A percentile compares a stretch with the other conserved stretches of the same genome.
Conservation (phyloP, 2,888 invertebrate genomes). For the Formica aserva region DNA sequence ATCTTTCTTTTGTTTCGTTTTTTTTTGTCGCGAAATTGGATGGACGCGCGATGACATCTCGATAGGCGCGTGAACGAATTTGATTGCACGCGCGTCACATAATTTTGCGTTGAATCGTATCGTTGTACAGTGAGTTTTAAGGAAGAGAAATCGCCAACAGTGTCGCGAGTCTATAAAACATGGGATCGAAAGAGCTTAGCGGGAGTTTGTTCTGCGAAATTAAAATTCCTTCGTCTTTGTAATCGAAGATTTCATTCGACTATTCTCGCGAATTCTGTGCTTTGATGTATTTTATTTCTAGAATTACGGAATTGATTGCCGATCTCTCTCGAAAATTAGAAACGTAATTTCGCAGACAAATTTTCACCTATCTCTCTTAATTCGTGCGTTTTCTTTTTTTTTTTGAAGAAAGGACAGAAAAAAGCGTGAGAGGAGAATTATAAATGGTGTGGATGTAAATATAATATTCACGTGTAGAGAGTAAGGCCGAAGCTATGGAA, state of each 20-base stretch:
- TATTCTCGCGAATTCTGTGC: neutral
- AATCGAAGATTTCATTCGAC: neutral
- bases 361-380: neutral
- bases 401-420: slow-evolving; percentile 47
- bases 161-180: neutral
- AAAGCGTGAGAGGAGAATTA: slow-evolving; percentile 44
- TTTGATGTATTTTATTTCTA: neutral
- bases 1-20: slow-evolving; percentile 9
- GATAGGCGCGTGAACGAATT: slow-evolving; percentile 1
- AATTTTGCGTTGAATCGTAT: neutral
- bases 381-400: neutral
- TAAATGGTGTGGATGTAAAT: slow-evolving; percentile 72
- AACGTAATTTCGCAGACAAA: neutral
- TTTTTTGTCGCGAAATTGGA: neutral
- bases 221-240: neutral
- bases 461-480: slow-evolving; percentile 73
- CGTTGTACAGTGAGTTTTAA: slow-evolving; percentile 3
- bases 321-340: neutral
- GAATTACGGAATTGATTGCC: neutral
- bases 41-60: neutral
- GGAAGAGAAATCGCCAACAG: neutral
- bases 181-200: neutral
- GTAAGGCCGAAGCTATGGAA: slow-evolving; percentile 61
- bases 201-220: neutral
- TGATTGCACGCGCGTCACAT: neutral